Evolutionary conservation across 2,888 invertebrate genomes (phyloP).

Genomic region (Epiblema foenella): DNA sequence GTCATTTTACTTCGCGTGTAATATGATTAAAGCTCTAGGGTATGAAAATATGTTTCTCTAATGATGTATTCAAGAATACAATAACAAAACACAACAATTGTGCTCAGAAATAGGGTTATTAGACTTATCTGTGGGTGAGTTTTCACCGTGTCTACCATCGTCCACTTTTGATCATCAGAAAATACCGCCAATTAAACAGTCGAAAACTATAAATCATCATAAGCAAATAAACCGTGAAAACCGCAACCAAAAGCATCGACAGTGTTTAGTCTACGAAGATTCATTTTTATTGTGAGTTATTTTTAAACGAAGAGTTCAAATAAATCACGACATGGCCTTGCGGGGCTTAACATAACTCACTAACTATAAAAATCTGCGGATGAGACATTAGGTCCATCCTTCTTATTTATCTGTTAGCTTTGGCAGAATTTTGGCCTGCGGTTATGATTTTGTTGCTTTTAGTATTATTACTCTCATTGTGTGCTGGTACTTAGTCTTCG

Average conservation of each 20-base stretch:
- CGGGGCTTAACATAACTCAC: constrained; percentile 27
- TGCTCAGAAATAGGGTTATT: not conserved
- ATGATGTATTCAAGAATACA: no score
- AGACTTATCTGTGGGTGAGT: no score
- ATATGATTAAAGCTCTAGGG: no score
- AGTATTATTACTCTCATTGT: constrained; percentile 9
- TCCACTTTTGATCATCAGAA: not conserved
- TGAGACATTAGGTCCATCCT: constrained; percentile 38
- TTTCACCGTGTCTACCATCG: constrained; percentile 3
- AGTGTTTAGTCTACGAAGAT: constrained; percentile 49
- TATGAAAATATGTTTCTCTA: no score
- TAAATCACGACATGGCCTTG: constrained; percentile 43
- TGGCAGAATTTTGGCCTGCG: constrained; percentile 21
- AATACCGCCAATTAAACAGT: constrained; percentile 2
- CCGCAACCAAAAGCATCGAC: constrained; percentile 34
- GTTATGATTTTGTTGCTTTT: constrained; percentile 19
- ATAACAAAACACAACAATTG: not conserved
- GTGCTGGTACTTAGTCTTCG: not conserved
- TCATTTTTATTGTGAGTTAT: constrained; percentile 61
- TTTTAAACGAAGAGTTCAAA: constrained; percentile 57
- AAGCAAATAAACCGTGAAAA: constrained; percentile 29
- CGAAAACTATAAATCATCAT: not conserved
- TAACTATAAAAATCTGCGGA: constrained; percentile 39
- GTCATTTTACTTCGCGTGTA: no score
- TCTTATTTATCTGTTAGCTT: constrained; percentile 32